Base-by-base conservation (phyloP, 2,888 invertebrate genomes). In the Drosophila sordidapex region DNA sequence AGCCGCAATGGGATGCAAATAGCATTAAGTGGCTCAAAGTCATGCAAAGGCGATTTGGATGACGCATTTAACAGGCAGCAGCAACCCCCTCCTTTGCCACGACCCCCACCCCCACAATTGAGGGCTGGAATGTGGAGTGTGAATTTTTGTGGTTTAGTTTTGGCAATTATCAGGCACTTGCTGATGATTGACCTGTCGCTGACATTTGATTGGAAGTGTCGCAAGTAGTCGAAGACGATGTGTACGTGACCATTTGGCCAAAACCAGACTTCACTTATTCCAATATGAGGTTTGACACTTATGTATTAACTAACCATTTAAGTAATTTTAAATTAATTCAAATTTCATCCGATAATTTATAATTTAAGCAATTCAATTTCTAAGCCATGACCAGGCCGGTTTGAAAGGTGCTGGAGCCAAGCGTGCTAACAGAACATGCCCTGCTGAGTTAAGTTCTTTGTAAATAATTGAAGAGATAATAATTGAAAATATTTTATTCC, bases 21-120 rank as follows among this genome's bases (percentile, higher is more conserved):
- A 83, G 81, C 80, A 83, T 91, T 91, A 88, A 87, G 83, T 88
- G 79, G 87, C 82, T 82, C 83, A 80, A 89, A 91, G 87, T 83
- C 90, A 87, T 83, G 80, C 85, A 81, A 85, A 82, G 89, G 89
- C 91, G 91, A 91, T 91, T 84, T 83, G 67, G 64, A 67, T 83
- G 82, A 76, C 82, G 76, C 78, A 83, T 78, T 72, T 80, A 77
- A 66, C 70, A 67, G 57, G 56, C 56, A 38, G n/a, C n/a, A 8
- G 8, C 1, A 46, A 25, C 46, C 27, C 25, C 6, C 43, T 21
- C 25, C 36, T n/a, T 18, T 7, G 11, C 6, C 18, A 6, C 31
- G 2, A 8, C 25, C 46, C 46, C 8, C 46, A 13, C n/a, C n/a
- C 13, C 4, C 46, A 31, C 29, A 43, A 33, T 38, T 15, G 43